Base-by-base conservation (phyloP, 2,113 vertebrate species). In the Centropus unirufus region DNA sequence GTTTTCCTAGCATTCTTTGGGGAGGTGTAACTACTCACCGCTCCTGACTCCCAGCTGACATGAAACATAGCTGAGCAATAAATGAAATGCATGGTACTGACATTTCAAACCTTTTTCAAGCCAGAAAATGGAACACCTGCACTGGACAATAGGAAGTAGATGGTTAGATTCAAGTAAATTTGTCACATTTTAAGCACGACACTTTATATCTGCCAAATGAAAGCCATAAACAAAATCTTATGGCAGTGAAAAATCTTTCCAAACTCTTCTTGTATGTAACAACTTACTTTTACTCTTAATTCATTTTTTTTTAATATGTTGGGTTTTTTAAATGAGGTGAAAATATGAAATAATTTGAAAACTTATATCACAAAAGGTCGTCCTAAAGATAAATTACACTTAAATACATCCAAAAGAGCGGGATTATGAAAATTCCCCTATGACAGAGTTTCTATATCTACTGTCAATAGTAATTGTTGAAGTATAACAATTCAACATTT, bases 41-140 rank as follows among this genome's bases (percentile, higher is more conserved):
- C 78, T 92, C 59, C 42, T 83, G 70, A 63, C 58, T 95, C 82
- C 39, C 79, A 83, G 61, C 27, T 55, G 88, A 90, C 55, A 44
- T 5, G 7, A 90, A 96, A 72, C 47, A 52, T 47, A 74, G 47
- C 69, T 85, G 64, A 93, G 17, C 57, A 69, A 66, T 77, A 89
- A 90, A 86, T 68, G 72, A 92, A 97, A 93, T 46, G 19, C 66
- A 57, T 36, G 46, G 68, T 8, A 30, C n/a, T 1, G 6, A 86
- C 52, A 75, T 93, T 92, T 94, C 61, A 86, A 72, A 61, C 68
- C 24, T 83, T 52, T 24, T 23, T 77, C 2, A 2, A 90, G 94
- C 85, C 94, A 96, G 80, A 94, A 94, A 94, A 94, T 30, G 30
- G 69, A 96, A 95, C 94, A 96, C 79, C 95, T 97, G 95, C 83